Evolutionary conservation across 2,113 vertebrate genomes (phyloP), one percentile per base, ranked within the genome.

Genomic region (Microcebus tavaratra): DNA sequence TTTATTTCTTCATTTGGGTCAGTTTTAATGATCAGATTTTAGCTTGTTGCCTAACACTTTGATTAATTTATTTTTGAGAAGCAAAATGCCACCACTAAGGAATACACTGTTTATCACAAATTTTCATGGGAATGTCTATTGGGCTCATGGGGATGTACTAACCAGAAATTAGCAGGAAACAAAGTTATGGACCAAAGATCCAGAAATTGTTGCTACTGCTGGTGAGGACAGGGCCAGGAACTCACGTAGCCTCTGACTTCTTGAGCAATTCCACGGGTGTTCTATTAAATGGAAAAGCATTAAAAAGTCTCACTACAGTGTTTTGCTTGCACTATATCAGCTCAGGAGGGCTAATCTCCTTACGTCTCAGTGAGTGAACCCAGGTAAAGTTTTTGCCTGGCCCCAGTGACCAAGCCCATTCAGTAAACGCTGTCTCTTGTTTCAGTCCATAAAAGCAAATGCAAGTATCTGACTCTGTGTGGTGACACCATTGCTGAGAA

Each of bases 111-210:
- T 55, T 27, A 9, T 31, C 18, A 65, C 4, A 70, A 57, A 27
- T 18, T 21, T 57, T 29, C 45, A 0, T 5, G 7, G 6, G 36
- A 21, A n/a, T 65, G 15, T 1, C 13, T 27, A 13, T 3, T n/a
- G 6, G 61, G 14, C 25, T 27, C 2, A 70, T 31, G 23, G 29
- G 34, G 1, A 78, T 31, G n/a, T 4, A 10, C 17, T 21, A 72
- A 50, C 8, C 12, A 65, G 27, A 67, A 36, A 67, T 7, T 14
- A 36, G n/a, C 10, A 81, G 57, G 78, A 70, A 82, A 42, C 5
- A 21, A 68, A 63, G 42, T 18, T 68, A 17, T 25, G 31, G 17
- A 50, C 53, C 55, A 36, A 78, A 90, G 25, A 39, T 10, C 20
- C n/a, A 25, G n/a, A 57, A 50, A 31, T 23, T 27, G 25, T 55